Conservation (phyloP, 1,140 invertebrate genomes). For the Mizuhopecten yessoensis region DNA sequence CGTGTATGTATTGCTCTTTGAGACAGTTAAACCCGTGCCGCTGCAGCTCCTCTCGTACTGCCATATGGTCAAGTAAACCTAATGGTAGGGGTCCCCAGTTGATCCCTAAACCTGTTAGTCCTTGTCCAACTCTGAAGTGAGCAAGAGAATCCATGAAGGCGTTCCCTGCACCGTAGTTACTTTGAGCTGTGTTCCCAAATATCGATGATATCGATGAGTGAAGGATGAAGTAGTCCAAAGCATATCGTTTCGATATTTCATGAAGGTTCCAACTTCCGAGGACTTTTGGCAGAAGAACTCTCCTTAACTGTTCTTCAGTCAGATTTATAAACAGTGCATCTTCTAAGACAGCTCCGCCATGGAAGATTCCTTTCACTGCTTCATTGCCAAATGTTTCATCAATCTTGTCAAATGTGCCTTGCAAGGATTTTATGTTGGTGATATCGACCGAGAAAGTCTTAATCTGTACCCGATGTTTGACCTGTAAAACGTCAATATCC, state of each 20-base stretch:
- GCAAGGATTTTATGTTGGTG: slow-evolving; percentile 52
- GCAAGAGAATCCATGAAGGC: slow-evolving; percentile 71
- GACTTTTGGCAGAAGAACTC: slow-evolving; percentile 70
- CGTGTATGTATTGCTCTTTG: too few species aligned
- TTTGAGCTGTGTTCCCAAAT: slow-evolving; percentile 70
- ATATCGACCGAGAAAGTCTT: slow-evolving; percentile 63
- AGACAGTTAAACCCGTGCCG: slow-evolving; percentile 14
- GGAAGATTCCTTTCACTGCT: slow-evolving; percentile 70
- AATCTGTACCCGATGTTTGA: slow-evolving; percentile 55
- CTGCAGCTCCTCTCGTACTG: background rate
- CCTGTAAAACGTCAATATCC: slow-evolving; percentile 59
- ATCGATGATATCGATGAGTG: slow-evolving; percentile 72
- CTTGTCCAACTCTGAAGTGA: slow-evolving; percentile 62
- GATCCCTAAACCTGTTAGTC: slow-evolving; percentile 64
- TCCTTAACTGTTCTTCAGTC: slow-evolving; percentile 64
- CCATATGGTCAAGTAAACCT: slow-evolving; percentile 59
- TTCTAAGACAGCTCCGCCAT: slow-evolving; percentile 70
- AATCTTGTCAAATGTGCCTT: slow-evolving; percentile 54
- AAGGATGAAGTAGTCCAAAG: slow-evolving; percentile 71
- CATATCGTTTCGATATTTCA: slow-evolving; percentile 58
- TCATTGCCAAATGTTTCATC: slow-evolving; percentile 35
- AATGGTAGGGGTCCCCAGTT: slow-evolving; percentile 72
- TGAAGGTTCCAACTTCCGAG: slow-evolving; percentile 76
- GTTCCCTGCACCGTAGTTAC: slow-evolving; percentile 72
- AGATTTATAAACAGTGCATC: slow-evolving; percentile 63